These are phyloP conservation scores for Cheilosia urbana DNA, from an alignment of 2,888 invertebrate species.

Conservation along the genomic window DNA sequence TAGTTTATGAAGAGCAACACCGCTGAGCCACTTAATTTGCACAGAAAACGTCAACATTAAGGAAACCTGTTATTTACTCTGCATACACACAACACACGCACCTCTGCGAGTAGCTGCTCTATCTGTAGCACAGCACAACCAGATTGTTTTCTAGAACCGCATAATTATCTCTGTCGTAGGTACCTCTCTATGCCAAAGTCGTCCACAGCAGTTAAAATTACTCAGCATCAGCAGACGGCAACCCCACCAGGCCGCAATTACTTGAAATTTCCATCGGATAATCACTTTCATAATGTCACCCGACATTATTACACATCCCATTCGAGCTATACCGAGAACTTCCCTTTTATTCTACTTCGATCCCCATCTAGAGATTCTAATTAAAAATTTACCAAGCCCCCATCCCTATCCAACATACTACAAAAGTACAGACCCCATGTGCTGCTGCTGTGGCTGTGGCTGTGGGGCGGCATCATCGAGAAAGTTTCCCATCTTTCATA, in stretches of 20 bases:
- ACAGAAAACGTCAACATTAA: slow-evolving; percentile 24
- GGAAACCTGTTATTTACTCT: slow-evolving; percentile 19
- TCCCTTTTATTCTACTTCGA: slow-evolving; percentile 29
- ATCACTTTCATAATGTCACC: slow-evolving; percentile 61
- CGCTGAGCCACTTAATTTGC: slow-evolving; percentile 1
- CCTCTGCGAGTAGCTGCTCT: background rate
- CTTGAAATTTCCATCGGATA: slow-evolving; percentile 72
- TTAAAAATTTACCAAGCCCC: slow-evolving; percentile 68
- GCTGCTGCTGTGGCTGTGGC: no score
- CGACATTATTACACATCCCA: slow-evolving; percentile 25
- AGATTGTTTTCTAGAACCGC: slow-evolving; percentile 50
- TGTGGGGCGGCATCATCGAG: background rate
- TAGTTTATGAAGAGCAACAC: slow-evolving; percentile 6
- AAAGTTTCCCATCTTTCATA: slow-evolving; percentile 33
- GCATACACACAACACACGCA: background rate
- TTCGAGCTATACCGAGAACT: background rate
- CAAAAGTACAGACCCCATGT: background rate
- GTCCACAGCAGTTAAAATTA: slow-evolving; percentile 47
- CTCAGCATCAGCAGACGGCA: slow-evolving; percentile 54
- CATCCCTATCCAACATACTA: background rate
- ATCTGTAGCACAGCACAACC: slow-evolving; percentile 12
- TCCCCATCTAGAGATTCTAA: slow-evolving; percentile 66
- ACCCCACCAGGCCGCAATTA: slow-evolving; percentile 65
- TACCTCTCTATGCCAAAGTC: slow-evolving; percentile 1
- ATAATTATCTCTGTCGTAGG: slow-evolving; percentile 43